These are phyloP conservation scores for human (Homo sapiens) DNA, from an alignment of 2,113 vertebrate species.

Conservation along the genomic window GRCh38 chr6:130564001-130564500, in stretches of 20 bases:
- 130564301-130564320: too few species aligned
- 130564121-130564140: not conserved
- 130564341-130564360: too few species aligned
- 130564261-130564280: not conserved
- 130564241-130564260: not conserved
- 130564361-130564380: fast-evolving
- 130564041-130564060: not conserved
- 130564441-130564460: too few species aligned
- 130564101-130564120: not conserved
- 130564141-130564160: not conserved
- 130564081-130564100: not conserved
- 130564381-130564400: too few species aligned
- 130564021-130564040: not conserved
- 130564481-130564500: too few species aligned
- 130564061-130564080: not conserved
- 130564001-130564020: not conserved
- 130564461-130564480: too few species aligned
- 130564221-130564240: not conserved
- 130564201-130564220: not conserved
- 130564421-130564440: too few species aligned
- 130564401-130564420: too few species aligned
- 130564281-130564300: too few species aligned
- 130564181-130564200: not conserved
- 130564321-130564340: too few species aligned
- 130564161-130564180: too few species aligned